Evolutionary conservation across 2,888 invertebrate genomes (phyloP), one percentile per base, ranked within the genome.

Genomic region (Drosophila borealis): DNA sequence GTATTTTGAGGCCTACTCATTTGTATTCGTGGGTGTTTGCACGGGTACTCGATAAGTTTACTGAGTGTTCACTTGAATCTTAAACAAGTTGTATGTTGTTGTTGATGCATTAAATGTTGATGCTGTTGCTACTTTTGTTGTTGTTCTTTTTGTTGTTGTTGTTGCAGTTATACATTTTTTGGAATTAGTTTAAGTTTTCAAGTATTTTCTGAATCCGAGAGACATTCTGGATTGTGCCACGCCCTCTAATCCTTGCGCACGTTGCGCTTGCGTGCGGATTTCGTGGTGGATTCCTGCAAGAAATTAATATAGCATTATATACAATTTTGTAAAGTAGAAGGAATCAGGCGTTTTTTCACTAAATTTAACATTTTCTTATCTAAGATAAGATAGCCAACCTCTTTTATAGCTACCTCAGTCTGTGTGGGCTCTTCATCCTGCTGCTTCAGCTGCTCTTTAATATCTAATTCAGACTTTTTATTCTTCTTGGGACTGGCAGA

Each of bases 381-480:
- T 17, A 17, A 17, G 17, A 17, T n/a, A n/a, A n/a, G n/a, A n/a
- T n/a, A n/a, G n/a, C n/a, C n/a, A n/a, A n/a, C n/a, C n/a, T n/a
- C n/a, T n/a, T n/a, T n/a, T n/a, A n/a, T n/a, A n/a, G n/a, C 17
- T 17, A 17, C 91, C 81, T 90, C 90, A 89, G 89, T 89, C 89
- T 88, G 88, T 81, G 71, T 72, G 72, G 79, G 75, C 72, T 86
- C 90, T 21, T 85, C 80, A 42, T 82, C 71, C 50, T 78, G 73
- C 57, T 66, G 55, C 54, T 74, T 68, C 29, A 62, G 70, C 29
- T 82, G 59, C 57, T 89, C 85, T 69, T 89, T 89, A 76, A 90
- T 87, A 86, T 92, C 92, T 89, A 92, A 91, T 90, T 92, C 92
- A 89, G 92, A 91, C 90, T 92, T 92, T 89, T 90, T 91, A 65